Evolutionary conservation across 1,140 invertebrate genomes (phyloP).

Genomic region (Papilio dardanus): DNA sequence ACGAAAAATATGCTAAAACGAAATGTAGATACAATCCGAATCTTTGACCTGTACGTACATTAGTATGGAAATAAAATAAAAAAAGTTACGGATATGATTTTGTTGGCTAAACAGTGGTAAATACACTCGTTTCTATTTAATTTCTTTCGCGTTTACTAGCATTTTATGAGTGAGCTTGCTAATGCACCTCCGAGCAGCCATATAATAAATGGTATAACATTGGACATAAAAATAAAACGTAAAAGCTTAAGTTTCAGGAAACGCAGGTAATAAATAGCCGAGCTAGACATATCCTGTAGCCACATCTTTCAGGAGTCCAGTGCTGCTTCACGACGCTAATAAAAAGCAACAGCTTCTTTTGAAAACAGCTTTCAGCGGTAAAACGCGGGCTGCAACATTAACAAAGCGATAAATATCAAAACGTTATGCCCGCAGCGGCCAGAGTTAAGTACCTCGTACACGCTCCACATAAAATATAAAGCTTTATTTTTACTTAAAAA

Average conservation of each 20-base stretch:
- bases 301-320: constrained; percentile 12
- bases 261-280: not conserved
- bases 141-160: not conserved
- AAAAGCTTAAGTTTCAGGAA: constrained; percentile 17
- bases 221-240: not conserved
- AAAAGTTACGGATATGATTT: not conserved
- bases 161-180: not conserved
- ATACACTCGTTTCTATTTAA: not conserved
- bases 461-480: not conserved
- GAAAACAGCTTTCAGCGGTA: not conserved
- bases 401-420: constrained; percentile 11
- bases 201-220: not conserved
- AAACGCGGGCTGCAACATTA: constrained; percentile 8
- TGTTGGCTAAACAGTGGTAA: too few relatives aligned
- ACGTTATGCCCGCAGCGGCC: not conserved
- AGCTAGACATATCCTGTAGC: not conserved
- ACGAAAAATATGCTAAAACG: not conserved
- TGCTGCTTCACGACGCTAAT: constrained; percentile 12
- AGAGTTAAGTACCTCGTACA: not conserved
- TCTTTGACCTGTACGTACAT: not conserved
- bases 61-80: not conserved
- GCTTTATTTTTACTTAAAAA: not conserved
- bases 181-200: not conserved
- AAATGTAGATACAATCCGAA: not conserved
- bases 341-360: constrained; percentile 15